Base-by-base conservation (phyloP, 2,797 vertebrate species). In the Dendrocincla fuliginosa region DNA sequence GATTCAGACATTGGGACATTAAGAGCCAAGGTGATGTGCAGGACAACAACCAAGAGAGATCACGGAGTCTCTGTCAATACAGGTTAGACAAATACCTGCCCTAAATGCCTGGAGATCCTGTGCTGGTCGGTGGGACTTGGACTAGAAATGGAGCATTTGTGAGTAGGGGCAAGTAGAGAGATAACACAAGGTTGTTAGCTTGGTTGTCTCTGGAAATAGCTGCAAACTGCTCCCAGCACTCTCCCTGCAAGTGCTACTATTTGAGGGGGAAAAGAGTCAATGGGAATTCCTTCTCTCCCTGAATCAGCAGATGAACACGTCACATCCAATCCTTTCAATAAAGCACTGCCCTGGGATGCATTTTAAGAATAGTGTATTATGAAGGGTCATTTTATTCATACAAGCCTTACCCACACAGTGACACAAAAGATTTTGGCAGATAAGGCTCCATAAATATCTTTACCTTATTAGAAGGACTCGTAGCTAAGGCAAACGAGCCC, bases 381-480 rank as follows among this genome's bases (percentile, higher is more conserved):
- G 12, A 55, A 83, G 27, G 63, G 42, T 13, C 22, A 9, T 20
- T 80, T 47, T 67, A 44, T 14, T 73, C 9, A 0, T 6, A 13
- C 47, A 7, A 59, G 78, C 12, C 74, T 76, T 41, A 59, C 16
- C 71, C 79, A 49, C 44, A 24, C 47, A 60, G 16, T 2, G 57
- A 73, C 87, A 81, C 59, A 33, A 60, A 80, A 64, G 53, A 49
- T 42, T 75, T 79, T 6, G 0, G 67, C 77, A 96, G 95, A 93
- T 94, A 89, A 93, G 61, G 73, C 59, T 28, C 84, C 84, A 86
- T 90, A 96, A 95, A 95, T 69, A 84, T 93, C 76, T 47, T 27
- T 15, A 22, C 93, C 90, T 94, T 61, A 61, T 96, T 95, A 93
- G 76, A 84, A 69, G 1, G 19, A 59, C 60, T 69, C 69, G 84